These are phyloP conservation scores for Cyrtonyx montezumae DNA, from an alignment of 2,113 vertebrate species.

Conservation along the genomic window DNA sequence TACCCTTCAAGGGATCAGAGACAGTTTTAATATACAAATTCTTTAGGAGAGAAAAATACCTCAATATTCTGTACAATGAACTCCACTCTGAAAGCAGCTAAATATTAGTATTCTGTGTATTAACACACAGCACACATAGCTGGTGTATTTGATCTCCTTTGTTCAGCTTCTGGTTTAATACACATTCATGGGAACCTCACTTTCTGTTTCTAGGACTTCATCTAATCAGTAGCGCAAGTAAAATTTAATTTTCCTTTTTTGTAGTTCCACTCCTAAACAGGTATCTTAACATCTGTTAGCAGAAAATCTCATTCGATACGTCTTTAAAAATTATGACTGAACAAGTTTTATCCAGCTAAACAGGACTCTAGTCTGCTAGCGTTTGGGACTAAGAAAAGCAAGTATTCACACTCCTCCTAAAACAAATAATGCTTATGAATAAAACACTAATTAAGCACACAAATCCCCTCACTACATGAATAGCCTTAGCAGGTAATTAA, in stretches of 20 bases:
- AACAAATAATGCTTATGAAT: not conserved
- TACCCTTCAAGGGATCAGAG: not conserved
- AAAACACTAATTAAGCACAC: not conserved
- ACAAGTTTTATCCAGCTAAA: not conserved
- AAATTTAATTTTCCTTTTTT: not conserved
- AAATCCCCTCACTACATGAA: not conserved
- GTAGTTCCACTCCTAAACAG: not conserved
- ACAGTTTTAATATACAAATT: not conserved
- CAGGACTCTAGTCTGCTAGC: not conserved
- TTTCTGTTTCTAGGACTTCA: not conserved
- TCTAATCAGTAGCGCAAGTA: not conserved
- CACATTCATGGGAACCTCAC: too few relatives aligned
- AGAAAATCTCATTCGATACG: not conserved
- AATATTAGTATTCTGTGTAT: not conserved
- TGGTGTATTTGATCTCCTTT: not conserved
- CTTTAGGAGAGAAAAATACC: not conserved
- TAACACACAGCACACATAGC: not conserved
- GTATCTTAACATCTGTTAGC: not conserved
- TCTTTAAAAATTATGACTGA: not conserved
- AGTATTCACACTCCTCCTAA: not conserved
- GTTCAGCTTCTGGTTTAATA: not conserved
- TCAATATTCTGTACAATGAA: not conserved
- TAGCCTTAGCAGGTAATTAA: not conserved
- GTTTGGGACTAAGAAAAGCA: not conserved
- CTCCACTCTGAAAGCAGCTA: not conserved